Evolutionary conservation across 1,140 invertebrate species (phyloP).

Genomic region (Macrobrachium rosenbergii): DNA sequence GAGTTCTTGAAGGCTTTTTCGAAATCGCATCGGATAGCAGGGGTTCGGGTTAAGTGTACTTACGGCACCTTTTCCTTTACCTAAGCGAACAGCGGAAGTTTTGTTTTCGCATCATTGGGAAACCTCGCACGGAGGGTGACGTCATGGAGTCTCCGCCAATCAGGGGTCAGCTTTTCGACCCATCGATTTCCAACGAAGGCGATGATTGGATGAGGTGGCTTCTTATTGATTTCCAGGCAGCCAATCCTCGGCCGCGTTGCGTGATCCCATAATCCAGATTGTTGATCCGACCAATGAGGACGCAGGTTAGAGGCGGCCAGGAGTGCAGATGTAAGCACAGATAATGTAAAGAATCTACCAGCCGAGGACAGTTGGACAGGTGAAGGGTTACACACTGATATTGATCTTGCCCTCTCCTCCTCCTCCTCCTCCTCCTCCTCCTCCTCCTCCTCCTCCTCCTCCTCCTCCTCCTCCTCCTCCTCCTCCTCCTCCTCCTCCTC

Average conservation of each 20-base stretch:
- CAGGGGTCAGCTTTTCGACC: slow-evolving; percentile 39
- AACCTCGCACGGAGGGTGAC: slow-evolving; percentile 46
- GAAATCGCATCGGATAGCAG: too few relatives aligned
- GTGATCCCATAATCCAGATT: slow-evolving; percentile 55
- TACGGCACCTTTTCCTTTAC: neutral
- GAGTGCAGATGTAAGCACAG: slow-evolving; percentile 51
- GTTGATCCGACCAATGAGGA: slow-evolving; percentile 45
- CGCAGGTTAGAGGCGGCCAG: slow-evolving; percentile 28
- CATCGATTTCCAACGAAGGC: slow-evolving; percentile 52
- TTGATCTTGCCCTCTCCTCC: slow-evolving; percentile 22
- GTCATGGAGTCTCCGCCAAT: slow-evolving; percentile 49
- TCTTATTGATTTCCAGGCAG: slow-evolving; percentile 49
- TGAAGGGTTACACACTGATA: slow-evolving; percentile 40
- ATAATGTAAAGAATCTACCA: slow-evolving; percentile 49
- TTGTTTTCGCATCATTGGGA: slow-evolving; percentile 49
- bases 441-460: slow-evolving; percentile 1
- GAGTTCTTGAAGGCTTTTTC: too few relatives aligned
- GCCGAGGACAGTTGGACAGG: slow-evolving; percentile 36
- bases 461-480: neutral
- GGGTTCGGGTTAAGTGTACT: neutral
- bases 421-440: slow-evolving; percentile 1
- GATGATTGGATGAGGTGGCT: slow-evolving; percentile 46
- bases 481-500: neutral
- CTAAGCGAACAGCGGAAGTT: neutral
- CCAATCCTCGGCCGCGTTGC: slow-evolving; percentile 30